Base-by-base conservation (phyloP, 2,113 vertebrate genomes). In the Pterocles orientalis region DNA sequence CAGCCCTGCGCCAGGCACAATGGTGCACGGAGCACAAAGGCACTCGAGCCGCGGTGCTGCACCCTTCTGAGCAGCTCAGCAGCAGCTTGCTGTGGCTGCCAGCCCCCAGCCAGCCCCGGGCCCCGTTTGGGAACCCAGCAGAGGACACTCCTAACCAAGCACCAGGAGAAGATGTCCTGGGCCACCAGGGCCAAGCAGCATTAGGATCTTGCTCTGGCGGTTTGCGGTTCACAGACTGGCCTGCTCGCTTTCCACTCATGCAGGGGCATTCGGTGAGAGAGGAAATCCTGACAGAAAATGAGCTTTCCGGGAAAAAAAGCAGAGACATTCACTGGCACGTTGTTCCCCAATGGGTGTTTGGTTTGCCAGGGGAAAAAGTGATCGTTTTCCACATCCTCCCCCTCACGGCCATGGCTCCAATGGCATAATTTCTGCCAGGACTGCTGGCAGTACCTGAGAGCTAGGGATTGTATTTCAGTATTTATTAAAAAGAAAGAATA, bases 361-460 rank as follows among this genome's bases (percentile, higher is more conserved):
- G 58, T 80, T 90, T 94, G 91, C 73, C 81, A 82, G 75, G n/a
- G 60, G 75, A 90, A 90, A 91, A 94, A 91, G 70, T 33, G 66
- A 61, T 26, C 0, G 43, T 65, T 82, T 94, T 86, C 82, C 51
- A 68, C 3, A 21, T 76, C 50, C 79, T 82, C 50, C 47, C 10
- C 76, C 31, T 23, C 82, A 8, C 1, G 64, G 86, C 79, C 2
- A 0, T 6, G 76, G 60, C 68, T 86, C 68, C 5, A 28, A 18
- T 51, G 10, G 43, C 56, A 66, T 43, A 33, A 41, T 80, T 90
- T 93, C 76, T 0, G 2, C 56, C 79, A 83, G 83, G 43, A 78
- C 95, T 93, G 51, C 88, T 94, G 83, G 86, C 88, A 86, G 58
- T 36, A 65, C 31, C 36, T 82, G 14, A 47, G 75, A 66, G n/a